Conservation (phyloP, 2,113 vertebrate genomes). For the Nycticorax nycticorax region DNA sequence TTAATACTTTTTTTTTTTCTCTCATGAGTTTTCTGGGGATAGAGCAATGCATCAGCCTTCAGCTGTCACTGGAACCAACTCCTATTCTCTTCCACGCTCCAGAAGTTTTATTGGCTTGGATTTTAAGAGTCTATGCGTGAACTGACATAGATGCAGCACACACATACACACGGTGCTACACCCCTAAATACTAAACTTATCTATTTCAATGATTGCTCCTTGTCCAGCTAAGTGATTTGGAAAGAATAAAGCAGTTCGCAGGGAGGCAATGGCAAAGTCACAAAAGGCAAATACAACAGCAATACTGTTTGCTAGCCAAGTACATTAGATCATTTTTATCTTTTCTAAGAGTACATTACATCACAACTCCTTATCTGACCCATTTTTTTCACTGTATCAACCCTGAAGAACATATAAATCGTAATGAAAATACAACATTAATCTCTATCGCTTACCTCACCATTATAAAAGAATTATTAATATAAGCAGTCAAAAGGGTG, state of each 20-base stretch:
- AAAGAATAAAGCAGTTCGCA: neutral
- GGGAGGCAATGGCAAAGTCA: neutral
- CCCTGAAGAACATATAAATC: neutral
- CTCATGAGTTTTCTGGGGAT: neutral
- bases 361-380: neutral
- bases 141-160: neutral
- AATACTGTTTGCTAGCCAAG: neutral
- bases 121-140: neutral
- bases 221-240: neutral
- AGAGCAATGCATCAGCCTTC: neutral
- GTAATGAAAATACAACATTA: neutral
- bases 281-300: neutral
- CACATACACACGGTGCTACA: fast-evolving
- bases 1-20: neutral
- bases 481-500: neutral
- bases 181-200: neutral
- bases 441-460: neutral
- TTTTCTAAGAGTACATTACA: neutral
- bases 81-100: neutral
- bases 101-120: neutral
- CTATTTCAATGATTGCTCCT: neutral
- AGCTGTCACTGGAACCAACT: neutral
- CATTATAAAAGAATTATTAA: neutral
- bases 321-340: neutral
- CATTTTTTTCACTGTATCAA: neutral